Evolutionary conservation across 2,888 invertebrate genomes (phyloP), one percentile per base, ranked within the genome.

Genomic region (Microplitis manilae): DNA sequence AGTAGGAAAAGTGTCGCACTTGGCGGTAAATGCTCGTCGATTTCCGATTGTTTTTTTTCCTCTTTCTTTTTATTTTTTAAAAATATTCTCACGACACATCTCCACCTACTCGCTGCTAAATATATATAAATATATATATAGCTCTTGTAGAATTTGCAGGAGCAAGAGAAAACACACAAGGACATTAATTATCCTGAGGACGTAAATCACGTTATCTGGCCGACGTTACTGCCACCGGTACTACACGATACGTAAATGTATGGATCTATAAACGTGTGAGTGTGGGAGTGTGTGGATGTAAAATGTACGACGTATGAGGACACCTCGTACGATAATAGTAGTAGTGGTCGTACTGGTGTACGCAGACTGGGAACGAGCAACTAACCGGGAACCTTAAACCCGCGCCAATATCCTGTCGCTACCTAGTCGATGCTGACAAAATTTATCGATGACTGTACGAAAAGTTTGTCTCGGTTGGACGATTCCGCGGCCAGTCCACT

Each of bases 201-300:
- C 84, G 86, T 87, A 88, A 88, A 88, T 88, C 87, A 88, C 85
- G 86, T 86, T 88, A 88, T 88, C 87, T 86, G 76, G 81, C 80
- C 80, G 81, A 81, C 81, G 83, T 82, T 80, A 78, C 81, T 78
- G 78, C 74, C 74, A 80, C 74, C 68, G 76, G 68, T 74, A 68
- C 71, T 38, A 67, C 70, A 38, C 73, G 73, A 62, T 50, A 65
- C 13, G 65, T 30, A 62, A 17, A 62, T 62, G 20, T 62, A 62
- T 62, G 62, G 7, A 62, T 62, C 30, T 65, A 20, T 65, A 62
- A 15, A 62, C 17, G 62, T 62, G 17, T 7, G 68, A 68, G 61
- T 50, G 62, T 62, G 17, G 1, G 68, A 68, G 61, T 50, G 76
- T 64, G 72, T 30, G 38, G 62, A 64, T 68, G 70, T 8, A 39